phyloP scores from a whole-genome alignment of 2,888 invertebrate species.

The Eudemis profundana region DNA sequence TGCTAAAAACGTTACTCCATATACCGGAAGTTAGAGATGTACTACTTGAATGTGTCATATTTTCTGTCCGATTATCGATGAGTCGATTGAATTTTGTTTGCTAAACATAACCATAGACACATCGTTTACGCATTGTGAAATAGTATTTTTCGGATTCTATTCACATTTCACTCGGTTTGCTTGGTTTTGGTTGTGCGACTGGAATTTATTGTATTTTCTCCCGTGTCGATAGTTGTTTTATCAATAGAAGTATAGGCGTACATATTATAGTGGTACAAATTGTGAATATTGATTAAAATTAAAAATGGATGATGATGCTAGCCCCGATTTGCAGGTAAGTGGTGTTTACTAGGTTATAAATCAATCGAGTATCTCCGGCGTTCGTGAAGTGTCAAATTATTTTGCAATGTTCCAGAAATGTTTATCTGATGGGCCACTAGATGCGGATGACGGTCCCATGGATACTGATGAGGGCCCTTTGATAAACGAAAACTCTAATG shows the following conservation, averaged over 20 bases:
- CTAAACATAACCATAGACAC: not conserved
- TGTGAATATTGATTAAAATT: conserved; percentile 39
- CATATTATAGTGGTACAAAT: conserved; percentile 31
- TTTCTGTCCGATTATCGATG: conserved; percentile 20
- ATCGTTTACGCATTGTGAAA: conserved; percentile 15
- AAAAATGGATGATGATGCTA: conserved; percentile 71
- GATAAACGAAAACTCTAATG: conserved; percentile 80
- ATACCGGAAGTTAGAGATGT: conserved; percentile 16
- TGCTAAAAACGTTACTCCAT: not conserved
- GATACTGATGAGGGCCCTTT: conserved; percentile 79
- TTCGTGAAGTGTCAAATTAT: conserved; percentile 49
- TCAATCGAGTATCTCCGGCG: conserved; percentile 49
- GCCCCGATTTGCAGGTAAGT: conserved; percentile 75
- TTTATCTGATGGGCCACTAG: conserved; percentile 63
- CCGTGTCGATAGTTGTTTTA: conserved; percentile 38
- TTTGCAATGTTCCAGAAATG: conserved; percentile 67
- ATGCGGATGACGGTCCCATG: conserved; percentile 58
- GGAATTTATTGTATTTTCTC: conserved; percentile 33
- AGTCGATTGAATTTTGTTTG: conserved; percentile 4
- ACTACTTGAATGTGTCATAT: not conserved
- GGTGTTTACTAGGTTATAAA: conserved; percentile 46
- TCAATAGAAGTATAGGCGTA: conserved; percentile 37
- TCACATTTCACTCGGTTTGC: conserved; percentile 1
- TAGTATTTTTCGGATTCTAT: not conserved
- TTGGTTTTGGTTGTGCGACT: conserved; percentile 33